phyloP scores from a whole-genome alignment of 2,113 vertebrate genomes.

The Hystrix cristata region DNA sequence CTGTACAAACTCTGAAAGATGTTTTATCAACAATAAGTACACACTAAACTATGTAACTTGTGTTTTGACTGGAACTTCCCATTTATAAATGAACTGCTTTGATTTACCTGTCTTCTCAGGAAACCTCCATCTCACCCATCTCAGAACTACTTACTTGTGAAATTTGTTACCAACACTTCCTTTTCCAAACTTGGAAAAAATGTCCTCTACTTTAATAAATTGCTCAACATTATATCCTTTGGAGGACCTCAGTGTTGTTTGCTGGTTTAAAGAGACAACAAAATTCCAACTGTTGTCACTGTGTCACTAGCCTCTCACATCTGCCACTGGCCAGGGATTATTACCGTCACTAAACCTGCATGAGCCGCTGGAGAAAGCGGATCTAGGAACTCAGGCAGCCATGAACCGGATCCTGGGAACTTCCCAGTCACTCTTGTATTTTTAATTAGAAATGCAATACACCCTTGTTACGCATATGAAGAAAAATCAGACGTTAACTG shows the following conservation, averaged over 20 bases:
- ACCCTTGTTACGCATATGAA: not conserved
- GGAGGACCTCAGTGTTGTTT: not conserved
- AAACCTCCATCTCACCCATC: not conserved
- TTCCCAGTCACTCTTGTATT: not conserved
- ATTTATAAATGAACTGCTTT: not conserved
- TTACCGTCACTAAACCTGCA: not conserved
- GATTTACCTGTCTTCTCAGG: not conserved
- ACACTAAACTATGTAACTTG: not conserved
- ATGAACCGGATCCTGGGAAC: not conserved
- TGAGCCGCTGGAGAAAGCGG: not conserved
- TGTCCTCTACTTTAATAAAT: not conserved
- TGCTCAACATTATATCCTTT: not conserved
- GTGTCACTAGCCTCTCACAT: not conserved
- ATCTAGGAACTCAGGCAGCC: not conserved
- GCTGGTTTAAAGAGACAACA: not conserved
- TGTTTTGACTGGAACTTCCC: not conserved
- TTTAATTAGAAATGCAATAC: not conserved
- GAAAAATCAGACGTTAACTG: not conserved
- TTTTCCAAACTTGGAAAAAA: slow-evolving; percentile 15
- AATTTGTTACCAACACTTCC: slow-evolving; percentile 21
- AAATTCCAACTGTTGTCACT: not conserved
- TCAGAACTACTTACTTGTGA: not conserved
- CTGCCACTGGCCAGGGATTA: too few relatives aligned
- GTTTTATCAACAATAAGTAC: not conserved
- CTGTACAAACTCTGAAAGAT: slow-evolving; percentile 13